Conservation (phyloP, 2,113 vertebrate genomes). For the Oxyruncus cristatus region DNA sequence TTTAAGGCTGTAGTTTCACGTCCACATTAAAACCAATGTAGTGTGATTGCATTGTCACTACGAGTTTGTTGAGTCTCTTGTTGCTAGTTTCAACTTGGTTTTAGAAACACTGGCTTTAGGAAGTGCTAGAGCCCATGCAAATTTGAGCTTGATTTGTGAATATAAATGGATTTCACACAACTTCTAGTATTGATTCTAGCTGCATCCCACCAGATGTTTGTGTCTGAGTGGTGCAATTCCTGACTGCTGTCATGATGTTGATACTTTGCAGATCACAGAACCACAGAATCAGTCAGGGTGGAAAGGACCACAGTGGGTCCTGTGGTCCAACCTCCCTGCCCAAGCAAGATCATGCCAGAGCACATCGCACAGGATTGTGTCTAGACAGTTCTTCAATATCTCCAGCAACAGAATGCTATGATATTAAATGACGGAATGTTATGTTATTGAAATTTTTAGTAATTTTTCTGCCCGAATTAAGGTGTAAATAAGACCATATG, state of each 20-base stretch:
- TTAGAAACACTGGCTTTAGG: neutral
- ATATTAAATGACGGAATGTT: neutral
- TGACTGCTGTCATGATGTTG: neutral
- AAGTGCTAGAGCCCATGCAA: neutral
- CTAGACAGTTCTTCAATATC: neutral
- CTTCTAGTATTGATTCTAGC: neutral
- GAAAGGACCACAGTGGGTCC: neutral
- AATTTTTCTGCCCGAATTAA: neutral
- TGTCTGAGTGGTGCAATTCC: neutral
- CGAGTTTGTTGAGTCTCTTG: neutral
- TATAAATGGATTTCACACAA: neutral
- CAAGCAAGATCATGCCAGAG: neutral
- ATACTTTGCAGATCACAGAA: neutral
- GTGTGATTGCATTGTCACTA: neutral
- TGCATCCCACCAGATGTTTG: neutral
- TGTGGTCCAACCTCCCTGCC: neutral
- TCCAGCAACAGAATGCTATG: neutral
- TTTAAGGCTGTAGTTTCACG: neutral
- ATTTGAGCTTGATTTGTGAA: neutral
- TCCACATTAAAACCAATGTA: neutral
- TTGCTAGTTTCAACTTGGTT: neutral
- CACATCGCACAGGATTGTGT: neutral
- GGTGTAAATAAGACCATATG: neutral
- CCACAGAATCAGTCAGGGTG: neutral
- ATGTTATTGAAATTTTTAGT: neutral